Percentiles rank a stretch among this genome's conserved stretches.
phyloP scores from a whole-genome alignment of 1,140 invertebrate species.

The Musca domestica region DNA sequence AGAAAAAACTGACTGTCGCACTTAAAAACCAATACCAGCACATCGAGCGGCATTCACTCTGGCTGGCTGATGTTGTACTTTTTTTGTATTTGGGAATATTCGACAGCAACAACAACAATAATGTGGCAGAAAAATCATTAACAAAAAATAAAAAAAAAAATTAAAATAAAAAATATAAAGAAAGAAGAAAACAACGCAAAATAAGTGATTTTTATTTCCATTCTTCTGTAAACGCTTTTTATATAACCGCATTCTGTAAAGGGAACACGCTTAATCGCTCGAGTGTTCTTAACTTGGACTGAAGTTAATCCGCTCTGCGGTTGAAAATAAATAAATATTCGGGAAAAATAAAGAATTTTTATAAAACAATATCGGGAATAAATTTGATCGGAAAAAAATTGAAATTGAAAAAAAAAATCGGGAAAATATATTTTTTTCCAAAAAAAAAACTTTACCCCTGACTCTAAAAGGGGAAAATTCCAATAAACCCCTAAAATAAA shows the following conservation, averaged over 20 bases:
- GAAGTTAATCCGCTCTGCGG: constrained; percentile 21
- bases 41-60: no score
- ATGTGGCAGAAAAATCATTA: no score
- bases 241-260: constrained; percentile 23
- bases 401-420: no score
- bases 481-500: no score
- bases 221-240: constrained; percentile 23
- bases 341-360: background rate
- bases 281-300: constrained; percentile 26
- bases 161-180: background rate
- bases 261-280: constrained; percentile 26
- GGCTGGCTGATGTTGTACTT: no score
- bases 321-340: constrained; percentile 2
- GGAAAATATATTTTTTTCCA: no score
- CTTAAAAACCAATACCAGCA: no score
- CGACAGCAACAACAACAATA: no score
- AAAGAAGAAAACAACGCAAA: background rate
- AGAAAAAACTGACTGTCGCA: no score
- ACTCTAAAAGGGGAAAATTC: no score
- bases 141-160: background rate
- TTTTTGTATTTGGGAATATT: no score
- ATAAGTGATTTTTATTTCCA: background rate
- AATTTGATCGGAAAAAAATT: background rate
- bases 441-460: no score
- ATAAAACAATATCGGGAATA: background rate